Evolutionary conservation across 2,113 vertebrate species (phyloP), one percentile per base, ranked within the genome.

Genomic region (Gymnarchus niloticus): DNA sequence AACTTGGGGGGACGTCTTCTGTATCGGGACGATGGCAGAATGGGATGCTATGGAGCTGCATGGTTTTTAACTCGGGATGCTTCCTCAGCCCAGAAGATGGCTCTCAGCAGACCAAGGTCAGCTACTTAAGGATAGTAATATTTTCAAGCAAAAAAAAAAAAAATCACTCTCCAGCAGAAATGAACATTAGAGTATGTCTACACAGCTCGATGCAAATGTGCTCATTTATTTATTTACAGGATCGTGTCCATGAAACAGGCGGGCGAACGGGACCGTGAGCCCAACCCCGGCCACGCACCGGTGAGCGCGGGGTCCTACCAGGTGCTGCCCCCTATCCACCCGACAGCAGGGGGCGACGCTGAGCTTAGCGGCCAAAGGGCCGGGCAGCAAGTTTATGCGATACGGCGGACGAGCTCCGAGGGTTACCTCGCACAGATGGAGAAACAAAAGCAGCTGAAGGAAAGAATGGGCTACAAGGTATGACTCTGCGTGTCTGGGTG

Each of bases 381-480:
- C 28, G 86, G 89, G 48, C 86, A 84, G 48, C 85, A 81, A 8
- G 59, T 56, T 10, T n/a, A 10, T 78, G 56, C 85, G 77, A 84
- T 92, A 8, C 89, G 56, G 3, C 88, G 85, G 7, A 94, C 90
- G 90, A 91, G 81, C 87, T 96, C 95, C 0, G 95, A 95, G 61
- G 91, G 93, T 0, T 95, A 93, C 85, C 89, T 96, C 7, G 85
- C 90, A 52, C 94, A 94, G 76, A 89, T 90, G 91, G 93, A 92
- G 84, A 96, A 91, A 82, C 91, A 93, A 33, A 95, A 87, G 1
- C 91, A 92, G 33, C 91, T 88, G 9, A 92, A 88, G 86, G 89
- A 90, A 2, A 91, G 88, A n/a, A 84, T 17, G 69, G 61, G 76
- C 8, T 91, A 88, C 84, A 96, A 97, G 96, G 97, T 98, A 87